phyloP scores from a whole-genome alignment of 2,797 vertebrate genomes.

The Bryconaethiops microstoma region DNA sequence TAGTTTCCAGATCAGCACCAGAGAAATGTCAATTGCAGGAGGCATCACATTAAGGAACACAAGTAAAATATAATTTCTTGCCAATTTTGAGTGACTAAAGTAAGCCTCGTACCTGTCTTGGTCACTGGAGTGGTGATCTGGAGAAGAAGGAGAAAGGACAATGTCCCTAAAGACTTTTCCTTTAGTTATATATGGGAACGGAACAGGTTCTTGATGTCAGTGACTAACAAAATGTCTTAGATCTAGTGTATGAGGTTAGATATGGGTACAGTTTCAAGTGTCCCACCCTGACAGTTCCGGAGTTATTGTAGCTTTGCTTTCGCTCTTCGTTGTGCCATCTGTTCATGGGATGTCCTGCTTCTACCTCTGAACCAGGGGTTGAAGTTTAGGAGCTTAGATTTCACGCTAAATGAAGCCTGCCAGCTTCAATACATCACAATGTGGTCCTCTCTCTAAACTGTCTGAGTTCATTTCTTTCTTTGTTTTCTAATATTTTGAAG shows the following conservation, averaged over 20 bases:
- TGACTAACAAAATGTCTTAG: background rate
- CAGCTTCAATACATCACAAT: conserved; percentile 2
- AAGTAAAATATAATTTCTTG: no score
- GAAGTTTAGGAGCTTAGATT: background rate
- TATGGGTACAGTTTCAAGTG: background rate
- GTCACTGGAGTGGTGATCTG: background rate
- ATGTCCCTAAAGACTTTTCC: no score
- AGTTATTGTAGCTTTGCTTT: background rate
- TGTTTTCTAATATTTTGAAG: background rate
- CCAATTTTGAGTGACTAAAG: background rate
- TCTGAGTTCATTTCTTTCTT: background rate
- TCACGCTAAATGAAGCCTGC: background rate
- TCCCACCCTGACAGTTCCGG: no score
- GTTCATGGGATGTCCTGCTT: background rate
- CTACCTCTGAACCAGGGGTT: background rate
- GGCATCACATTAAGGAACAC: no score
- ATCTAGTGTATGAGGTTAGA: background rate
- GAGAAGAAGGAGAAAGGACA: no score
- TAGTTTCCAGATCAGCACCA: no score
- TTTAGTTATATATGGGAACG: background rate
- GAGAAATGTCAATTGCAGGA: no score
- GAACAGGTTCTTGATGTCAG: background rate
- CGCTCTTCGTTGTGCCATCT: conserved; percentile 2
- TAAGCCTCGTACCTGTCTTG: background rate
- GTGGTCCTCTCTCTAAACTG: background rate